Percentiles rank a stretch among this genome's conserved stretches.
Conservation (phyloP, 2,113 vertebrate genomes). For the Chaetodon auriga region DNA sequence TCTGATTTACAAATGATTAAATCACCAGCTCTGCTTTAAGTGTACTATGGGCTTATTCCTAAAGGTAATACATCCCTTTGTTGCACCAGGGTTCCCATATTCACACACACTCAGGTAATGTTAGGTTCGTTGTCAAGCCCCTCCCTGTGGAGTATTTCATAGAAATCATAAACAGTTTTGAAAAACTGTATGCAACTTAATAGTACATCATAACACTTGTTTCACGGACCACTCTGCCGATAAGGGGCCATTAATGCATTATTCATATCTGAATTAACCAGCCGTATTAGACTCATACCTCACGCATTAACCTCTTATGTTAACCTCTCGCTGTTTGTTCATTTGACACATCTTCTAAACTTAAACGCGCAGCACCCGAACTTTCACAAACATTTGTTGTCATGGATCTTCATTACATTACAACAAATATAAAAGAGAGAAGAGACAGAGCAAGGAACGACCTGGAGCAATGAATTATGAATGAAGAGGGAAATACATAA, state of each 20-base stretch:
- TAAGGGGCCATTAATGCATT: slow-evolving; percentile 15
- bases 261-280: slow-evolving; percentile 33
- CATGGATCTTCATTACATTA: slow-evolving; percentile 40
- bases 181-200: slow-evolving; percentile 3
- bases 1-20: slow-evolving; percentile 68
- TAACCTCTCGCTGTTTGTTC: not conserved
- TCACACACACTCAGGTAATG: not conserved
- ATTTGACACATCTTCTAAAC: slow-evolving; percentile 7
- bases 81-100: slow-evolving; percentile 6
- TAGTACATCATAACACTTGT: slow-evolving; percentile 14
- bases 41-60: slow-evolving; percentile 20
- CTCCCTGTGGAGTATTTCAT: not conserved
- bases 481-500: slow-evolving; percentile 77
- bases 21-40: slow-evolving; percentile 44
- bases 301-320: not conserved
- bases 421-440: slow-evolving; percentile 40
- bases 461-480: slow-evolving; percentile 77
- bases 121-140: not conserved
- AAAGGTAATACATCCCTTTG: slow-evolving; percentile 15
- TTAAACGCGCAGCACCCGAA: not conserved
- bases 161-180: slow-evolving; percentile 15
- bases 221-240: slow-evolving; percentile 15
- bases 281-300: not conserved
- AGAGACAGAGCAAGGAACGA: slow-evolving; percentile 52
- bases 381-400: slow-evolving; percentile 26